These are phyloP conservation scores for Lichenostomus cassidix DNA, from an alignment of 2,113 vertebrate species.

Conservation along the genomic window DNA sequence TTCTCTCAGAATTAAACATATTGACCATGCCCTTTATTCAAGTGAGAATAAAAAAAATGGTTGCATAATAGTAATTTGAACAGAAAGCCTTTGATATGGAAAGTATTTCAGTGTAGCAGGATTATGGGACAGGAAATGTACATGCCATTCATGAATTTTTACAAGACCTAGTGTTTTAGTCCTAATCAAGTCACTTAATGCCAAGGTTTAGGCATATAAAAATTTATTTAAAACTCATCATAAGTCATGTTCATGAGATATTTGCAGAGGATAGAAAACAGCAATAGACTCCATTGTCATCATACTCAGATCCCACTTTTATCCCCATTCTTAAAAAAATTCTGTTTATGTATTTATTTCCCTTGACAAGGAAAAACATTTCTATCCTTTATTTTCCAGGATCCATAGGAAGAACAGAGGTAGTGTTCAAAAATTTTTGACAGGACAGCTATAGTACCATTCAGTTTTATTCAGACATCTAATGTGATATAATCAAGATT, in stretches of 20 bases:
- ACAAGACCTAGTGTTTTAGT: not conserved
- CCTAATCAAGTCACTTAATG: not conserved
- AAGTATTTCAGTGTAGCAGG: not conserved
- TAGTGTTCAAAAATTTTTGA: not conserved
- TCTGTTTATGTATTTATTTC: not conserved
- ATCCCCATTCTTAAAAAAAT: not conserved
- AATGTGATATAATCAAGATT: not conserved
- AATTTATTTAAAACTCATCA: not conserved
- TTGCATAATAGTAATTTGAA: not conserved
- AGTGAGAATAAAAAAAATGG: rapidly evolving
- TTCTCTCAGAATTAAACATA: not conserved
- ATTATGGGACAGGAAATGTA: not conserved
- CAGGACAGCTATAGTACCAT: not conserved
- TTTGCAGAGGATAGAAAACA: not conserved
- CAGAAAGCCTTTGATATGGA: not conserved
- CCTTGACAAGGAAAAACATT: not conserved
- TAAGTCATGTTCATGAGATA: not conserved
- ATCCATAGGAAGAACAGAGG: not conserved
- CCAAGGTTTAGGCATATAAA: not conserved
- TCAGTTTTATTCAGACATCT: not conserved
- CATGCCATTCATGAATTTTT: not conserved
- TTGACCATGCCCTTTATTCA: not conserved
- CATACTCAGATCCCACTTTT: not conserved
- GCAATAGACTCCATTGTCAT: not conserved
- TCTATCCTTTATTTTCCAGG: not conserved